Evolutionary conservation across 2,113 vertebrate species (phyloP).

Genomic region (Propithecus coquereli): DNA sequence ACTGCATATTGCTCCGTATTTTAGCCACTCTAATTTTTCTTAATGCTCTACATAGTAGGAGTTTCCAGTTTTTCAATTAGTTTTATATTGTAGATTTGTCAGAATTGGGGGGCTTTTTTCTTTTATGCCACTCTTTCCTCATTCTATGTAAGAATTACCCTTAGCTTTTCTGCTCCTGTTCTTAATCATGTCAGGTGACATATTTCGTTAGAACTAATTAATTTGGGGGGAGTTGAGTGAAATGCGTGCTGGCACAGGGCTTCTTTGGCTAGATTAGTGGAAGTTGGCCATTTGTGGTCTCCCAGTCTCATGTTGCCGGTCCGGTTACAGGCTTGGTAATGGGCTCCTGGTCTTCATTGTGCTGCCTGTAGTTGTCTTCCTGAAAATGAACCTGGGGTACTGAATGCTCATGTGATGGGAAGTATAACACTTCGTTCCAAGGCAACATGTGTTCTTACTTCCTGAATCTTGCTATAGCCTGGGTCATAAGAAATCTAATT

Average conservation of each 20-base stretch:
- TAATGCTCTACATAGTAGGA: slow-evolving; percentile 5
- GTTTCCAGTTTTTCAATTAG: slow-evolving; percentile 41
- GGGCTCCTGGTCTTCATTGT: neutral
- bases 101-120: neutral
- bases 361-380: neutral
- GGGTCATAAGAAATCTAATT: neutral
- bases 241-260: neutral
- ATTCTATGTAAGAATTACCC: slow-evolving; percentile 35
- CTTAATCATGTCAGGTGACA: slow-evolving; percentile 31
- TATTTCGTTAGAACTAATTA: slow-evolving; percentile 51
- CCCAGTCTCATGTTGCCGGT: slow-evolving; percentile 23
- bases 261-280: neutral
- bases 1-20: neutral
- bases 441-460: neutral
- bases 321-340: slow-evolving; percentile 11
- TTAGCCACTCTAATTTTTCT: slow-evolving; percentile 48
- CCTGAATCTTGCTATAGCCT: neutral
- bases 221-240: slow-evolving; percentile 26
- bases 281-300: neutral
- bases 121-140: neutral
- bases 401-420: neutral
- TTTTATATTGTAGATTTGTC: slow-evolving; percentile 42
- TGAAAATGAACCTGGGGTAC: slow-evolving; percentile 9
- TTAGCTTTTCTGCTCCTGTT: slow-evolving; percentile 29
- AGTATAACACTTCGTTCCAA: neutral